Evolutionary conservation across 2,113 vertebrate species (phyloP), one percentile per base, ranked within the genome.

Genomic region (Maccullochella peelii): DNA sequence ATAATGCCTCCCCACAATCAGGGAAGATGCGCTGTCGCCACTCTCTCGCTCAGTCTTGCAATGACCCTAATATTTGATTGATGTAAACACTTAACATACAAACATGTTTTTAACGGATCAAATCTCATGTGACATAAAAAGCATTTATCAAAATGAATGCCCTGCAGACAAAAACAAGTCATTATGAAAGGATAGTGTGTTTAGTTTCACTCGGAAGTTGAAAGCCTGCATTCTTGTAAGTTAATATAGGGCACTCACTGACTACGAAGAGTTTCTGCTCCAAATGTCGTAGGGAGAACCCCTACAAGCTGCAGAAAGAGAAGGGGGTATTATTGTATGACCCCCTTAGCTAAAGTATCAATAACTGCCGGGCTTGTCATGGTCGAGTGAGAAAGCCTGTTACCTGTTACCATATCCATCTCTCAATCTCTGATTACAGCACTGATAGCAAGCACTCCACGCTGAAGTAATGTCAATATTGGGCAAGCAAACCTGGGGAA

Each of bases 321-420:
- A 91, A 74, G 55, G 47, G 75, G 62, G 75, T 91, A 89, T 95
- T 94, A 90, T 92, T 81, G 72, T 92, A 61, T 91, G 79, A 87
- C 81, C 82, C 78, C 63, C 68, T 85, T 84, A 73, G 77, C 76
- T 73, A 58, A 88, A 88, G 89, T 92, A 91, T 93, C 91, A 90
- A 85, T 89, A 91, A 91, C 89, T 90, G 44, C 85, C 40, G n/a
- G 59, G 78, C 73, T 88, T 85, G 88, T 90, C 85, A 87, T 30
- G 79, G 83, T 79, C 27, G 57, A 89, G 80, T 52, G 89, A 85
- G 80, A 82, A 80, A 90, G 67, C 40, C 77, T 82, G 77, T 75
- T 93, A 88, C 90, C 87, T 77, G 63, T 33, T 33, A 33, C 33
- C 80, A 86, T 71, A 85, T 83, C 30, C 20, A 63, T 83, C 83